Percentiles rank a stretch among this genome's conserved stretches.
phyloP scores from a whole-genome alignment of 2,797 vertebrate genomes.

The Labroides dimidiatus region DNA sequence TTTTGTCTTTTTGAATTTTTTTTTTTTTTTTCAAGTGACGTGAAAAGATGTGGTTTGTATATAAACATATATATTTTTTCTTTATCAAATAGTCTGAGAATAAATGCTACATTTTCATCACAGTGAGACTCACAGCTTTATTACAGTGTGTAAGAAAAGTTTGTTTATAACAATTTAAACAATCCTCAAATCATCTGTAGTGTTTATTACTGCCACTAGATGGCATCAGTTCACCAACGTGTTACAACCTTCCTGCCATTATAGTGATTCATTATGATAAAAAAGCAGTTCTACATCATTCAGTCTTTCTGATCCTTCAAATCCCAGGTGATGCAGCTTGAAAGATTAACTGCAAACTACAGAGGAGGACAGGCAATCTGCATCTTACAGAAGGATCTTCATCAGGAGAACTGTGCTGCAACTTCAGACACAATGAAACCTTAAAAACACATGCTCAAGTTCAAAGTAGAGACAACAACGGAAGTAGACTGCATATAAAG shows the following conservation, averaged over 20 bases:
- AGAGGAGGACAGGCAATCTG: no score
- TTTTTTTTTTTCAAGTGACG: slow-evolving; percentile 3
- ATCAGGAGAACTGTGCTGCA: no score
- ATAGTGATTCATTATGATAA: no score
- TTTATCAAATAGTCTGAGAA: slow-evolving; percentile 39
- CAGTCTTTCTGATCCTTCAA: no score
- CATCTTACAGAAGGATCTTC: no score
- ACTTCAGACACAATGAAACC: no score
- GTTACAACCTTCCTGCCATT: neutral
- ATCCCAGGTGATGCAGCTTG: no score
- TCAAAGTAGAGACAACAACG: no score
- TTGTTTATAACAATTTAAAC: neutral
- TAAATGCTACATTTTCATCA: slow-evolving; percentile 58
- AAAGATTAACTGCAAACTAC: no score
- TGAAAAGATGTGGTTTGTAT: slow-evolving; percentile 15
- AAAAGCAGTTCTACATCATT: no score
- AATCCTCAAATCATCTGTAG: neutral
- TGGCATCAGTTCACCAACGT: neutral
- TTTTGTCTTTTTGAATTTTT: neutral
- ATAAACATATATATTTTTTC: slow-evolving; percentile 21
- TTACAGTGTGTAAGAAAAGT: neutral
- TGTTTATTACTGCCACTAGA: neutral
- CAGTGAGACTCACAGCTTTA: neutral
- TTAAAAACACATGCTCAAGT: no score
- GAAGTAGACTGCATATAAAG: no score